Base-by-base conservation (phyloP, 2,797 vertebrate genomes). In the Neomorphus geoffroyi region DNA sequence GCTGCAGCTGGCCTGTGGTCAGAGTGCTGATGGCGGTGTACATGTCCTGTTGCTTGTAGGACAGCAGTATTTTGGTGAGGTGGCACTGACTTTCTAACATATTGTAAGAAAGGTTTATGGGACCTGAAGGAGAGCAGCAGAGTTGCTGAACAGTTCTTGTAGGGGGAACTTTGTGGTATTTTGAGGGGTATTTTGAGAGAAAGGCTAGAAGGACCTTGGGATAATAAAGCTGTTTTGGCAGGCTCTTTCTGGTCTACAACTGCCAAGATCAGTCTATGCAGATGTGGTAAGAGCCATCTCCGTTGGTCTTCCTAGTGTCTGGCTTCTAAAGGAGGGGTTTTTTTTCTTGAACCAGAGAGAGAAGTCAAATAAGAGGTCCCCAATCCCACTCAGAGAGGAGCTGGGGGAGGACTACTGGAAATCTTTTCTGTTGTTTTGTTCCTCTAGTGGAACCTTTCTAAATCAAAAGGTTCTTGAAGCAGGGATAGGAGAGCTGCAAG, bases 391-490 rank as follows among this genome's bases (percentile, higher is more conserved):
- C 7, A 6, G 17, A 58, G 41, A 57, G 10, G 58, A 74, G 32
- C 0, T 7, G 7, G 8, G 28, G 8, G 9, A 41, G 9, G 14
- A 8, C 19, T 50, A 7, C 22, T 17, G 33, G 72, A 56, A 72
- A 13, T 51, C 13, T 56, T 43, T 30, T 23, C 13, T 72, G 17
- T 27, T 46, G 46, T n/a, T 27, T 30, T 23, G 11, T 80, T 56
- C 16, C 13, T 56, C 10, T 18, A 27, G 35, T 27, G 41, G 45
- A 85, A 62, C 15, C 62, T 64, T 57, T 67, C 24, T 33, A 58
- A 56, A 56, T 39, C 24, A 39, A 43, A 69, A 71, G 56, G 22
- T 26, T 8, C 8, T 67, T 4, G 10, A 51, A 56, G 33, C 1
- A 51, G n/a, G 13, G n/a, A 15, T 7, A 58, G 73, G 56, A 46